A percentile compares a stretch with the other conserved stretches of the same genome.
phyloP scores from a whole-genome alignment of 2,113 vertebrate species.

The Hydrolagus affinis region DNA sequence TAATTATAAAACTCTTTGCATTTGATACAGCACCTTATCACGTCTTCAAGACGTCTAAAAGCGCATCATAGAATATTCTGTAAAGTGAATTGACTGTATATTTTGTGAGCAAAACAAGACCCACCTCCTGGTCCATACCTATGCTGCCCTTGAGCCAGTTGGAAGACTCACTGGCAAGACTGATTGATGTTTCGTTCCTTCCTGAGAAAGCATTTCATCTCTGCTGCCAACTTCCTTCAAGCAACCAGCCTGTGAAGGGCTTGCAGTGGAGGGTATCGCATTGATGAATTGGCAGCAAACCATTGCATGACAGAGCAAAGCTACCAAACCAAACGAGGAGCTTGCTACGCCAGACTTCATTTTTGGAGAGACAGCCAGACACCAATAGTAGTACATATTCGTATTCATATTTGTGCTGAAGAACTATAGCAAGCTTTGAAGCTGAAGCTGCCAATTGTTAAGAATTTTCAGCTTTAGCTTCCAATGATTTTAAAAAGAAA shows the following conservation, averaged over 20 bases:
- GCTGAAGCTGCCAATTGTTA: too few species aligned
- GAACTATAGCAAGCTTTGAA: too few species aligned
- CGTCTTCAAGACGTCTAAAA: too few species aligned
- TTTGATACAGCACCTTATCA: too few species aligned
- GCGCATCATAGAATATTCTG: too few species aligned
- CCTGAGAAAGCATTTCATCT: neutral
- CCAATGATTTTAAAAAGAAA: too few species aligned
- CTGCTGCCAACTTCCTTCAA: neutral
- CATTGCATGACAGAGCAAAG: neutral
- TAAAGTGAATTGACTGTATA: too few species aligned
- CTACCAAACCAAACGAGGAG: neutral
- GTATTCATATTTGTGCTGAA: too few species aligned
- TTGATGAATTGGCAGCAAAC: neutral
- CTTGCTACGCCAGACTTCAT: neutral
- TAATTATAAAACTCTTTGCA: too few species aligned
- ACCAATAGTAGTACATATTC: too few species aligned
- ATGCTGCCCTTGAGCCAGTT: neutral
- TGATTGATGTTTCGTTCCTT: neutral
- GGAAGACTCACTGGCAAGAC: neutral
- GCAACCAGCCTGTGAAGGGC: neutral
- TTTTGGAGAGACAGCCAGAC: neutral
- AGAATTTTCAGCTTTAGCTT: too few species aligned
- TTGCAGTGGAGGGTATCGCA: neutral
- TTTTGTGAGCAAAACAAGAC: too few species aligned
- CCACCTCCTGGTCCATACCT: neutral